Evolutionary conservation across 2,113 vertebrate species (phyloP).

Genomic region (Ceyx melanurus): DNA sequence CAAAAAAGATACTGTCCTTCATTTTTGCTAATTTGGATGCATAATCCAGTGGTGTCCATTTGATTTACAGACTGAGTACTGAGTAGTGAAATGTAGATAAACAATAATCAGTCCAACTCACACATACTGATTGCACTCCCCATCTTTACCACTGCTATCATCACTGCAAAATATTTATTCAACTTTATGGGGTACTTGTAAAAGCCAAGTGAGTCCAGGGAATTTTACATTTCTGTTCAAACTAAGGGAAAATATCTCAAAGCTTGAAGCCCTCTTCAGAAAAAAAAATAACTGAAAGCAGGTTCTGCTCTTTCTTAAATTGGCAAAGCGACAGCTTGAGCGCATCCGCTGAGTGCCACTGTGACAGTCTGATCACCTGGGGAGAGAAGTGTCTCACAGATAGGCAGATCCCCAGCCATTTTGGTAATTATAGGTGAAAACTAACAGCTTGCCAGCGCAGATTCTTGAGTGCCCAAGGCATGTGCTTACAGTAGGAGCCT

Average conservation of each 20-base stretch:
- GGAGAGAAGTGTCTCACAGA: neutral
- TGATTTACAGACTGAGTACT: neutral
- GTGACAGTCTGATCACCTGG: constrained; percentile 24
- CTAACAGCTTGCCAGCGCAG: constrained; percentile 28
- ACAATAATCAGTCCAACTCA: neutral
- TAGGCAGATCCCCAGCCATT: constrained; percentile 20
- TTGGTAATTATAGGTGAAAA: constrained; percentile 51
- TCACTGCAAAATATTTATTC: neutral
- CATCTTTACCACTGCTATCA: neutral
- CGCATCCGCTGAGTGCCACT: neutral
- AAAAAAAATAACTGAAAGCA: constrained; percentile 2
- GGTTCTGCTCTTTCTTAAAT: constrained; percentile 1
- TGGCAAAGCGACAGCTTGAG: neutral
- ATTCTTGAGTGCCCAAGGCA: neutral
- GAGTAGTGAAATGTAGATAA: neutral
- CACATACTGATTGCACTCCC: neutral
- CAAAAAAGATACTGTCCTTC: neutral
- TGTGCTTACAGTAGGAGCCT: neutral
- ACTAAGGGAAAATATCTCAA: neutral
- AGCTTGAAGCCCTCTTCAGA: neutral
- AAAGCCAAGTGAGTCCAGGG: neutral
- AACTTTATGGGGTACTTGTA: neutral
- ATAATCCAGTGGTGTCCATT: neutral
- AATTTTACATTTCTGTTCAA: neutral
- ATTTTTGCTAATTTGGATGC: neutral